Evolutionary conservation across 2,888 invertebrate genomes (phyloP).

Genomic region (Agrochola lychnidis): DNA sequence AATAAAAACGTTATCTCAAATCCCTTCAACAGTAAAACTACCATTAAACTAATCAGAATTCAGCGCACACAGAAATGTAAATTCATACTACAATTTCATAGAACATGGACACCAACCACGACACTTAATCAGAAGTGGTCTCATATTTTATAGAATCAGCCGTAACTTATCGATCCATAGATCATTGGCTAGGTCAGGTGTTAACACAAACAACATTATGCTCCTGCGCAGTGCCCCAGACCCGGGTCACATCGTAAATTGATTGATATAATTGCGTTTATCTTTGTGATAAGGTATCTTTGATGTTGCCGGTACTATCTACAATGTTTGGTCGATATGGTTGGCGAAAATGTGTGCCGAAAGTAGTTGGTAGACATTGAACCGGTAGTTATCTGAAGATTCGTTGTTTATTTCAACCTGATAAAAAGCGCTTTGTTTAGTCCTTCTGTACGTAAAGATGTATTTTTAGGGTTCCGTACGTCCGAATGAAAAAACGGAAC

Average conservation of each 20-base stretch:
- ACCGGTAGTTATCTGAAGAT: background rate
- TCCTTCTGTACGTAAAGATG: no score
- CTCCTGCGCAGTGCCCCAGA: constrained; percentile 60
- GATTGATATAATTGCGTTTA: constrained; percentile 78
- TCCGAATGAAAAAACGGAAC: no score
- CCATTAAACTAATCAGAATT: constrained; percentile 23
- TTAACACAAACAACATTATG: constrained; percentile 58
- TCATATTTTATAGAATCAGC: constrained; percentile 41
- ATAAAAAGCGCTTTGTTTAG: background rate
- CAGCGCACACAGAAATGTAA: constrained; percentile 39
- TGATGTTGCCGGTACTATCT: constrained; percentile 68
- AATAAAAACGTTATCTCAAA: constrained; percentile 4
- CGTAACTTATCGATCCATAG: constrained; percentile 46
- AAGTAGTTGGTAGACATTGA: background rate
- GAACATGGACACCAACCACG: constrained; percentile 39
- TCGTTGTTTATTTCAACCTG: background rate
- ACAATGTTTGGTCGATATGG: constrained; percentile 25
- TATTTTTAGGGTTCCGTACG: no score
- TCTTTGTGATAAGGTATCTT: constrained; percentile 75
- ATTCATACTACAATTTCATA: constrained; percentile 39
- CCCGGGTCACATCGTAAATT: constrained; percentile 81
- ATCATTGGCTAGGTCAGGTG: constrained; percentile 57
- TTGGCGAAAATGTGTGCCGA: constrained; percentile 1
- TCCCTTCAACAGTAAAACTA: background rate
- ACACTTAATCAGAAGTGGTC: constrained; percentile 22